Base-by-base conservation (phyloP, 2,797 vertebrate species). In the Phataginus tetradactyla region DNA sequence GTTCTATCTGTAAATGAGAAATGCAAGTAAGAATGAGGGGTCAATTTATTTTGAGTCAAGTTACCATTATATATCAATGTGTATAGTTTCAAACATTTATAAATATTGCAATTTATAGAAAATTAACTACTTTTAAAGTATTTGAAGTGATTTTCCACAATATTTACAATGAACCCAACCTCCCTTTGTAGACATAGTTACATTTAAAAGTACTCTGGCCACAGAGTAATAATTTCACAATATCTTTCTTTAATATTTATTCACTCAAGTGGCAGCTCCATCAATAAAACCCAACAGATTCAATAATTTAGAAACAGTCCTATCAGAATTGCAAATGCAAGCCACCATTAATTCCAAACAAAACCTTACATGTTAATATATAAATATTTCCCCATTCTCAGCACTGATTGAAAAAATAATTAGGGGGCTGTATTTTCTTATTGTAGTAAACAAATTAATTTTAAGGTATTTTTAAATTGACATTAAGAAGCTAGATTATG, bases 31-130 rank as follows among this genome's bases (percentile, higher is more conserved):
- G 93, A 11, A 71, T 55, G 29, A 95, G 94, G 95, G 90, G 95
- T 97, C 53, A 94, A 98, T 98, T 84, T 97, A 97, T 90, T 90
- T 96, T 92, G 68, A 66, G 95, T 69, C 83, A 95, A 95, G 96
- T 98, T 32, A 95, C 96, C 90, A 93, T 98, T 98, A 95, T 88
- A 95, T 97, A 93, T 96, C 96, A 97, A 97, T 32, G 69, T 68
- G 88, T 97, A 97, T 91, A 96, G 98, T 98, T 96, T 97, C 96
- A 98, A 98, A 98, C 98, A 97, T 96, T 98, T 98, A 98, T 98
- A 98, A 98, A 98, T 96, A 92, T 94, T 86, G 80, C 89, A 95
- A 97, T 97, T 98, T 93, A 94, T 97, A 98, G 98, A 98, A 98
- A 98, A 98, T 97, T 95, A 98, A 98, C 81, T 94, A 88, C 97